A percentile compares a stretch with the other conserved stretches of the same genome.
phyloP scores from a whole-genome alignment of 1,140 invertebrate species.

The Drosophila parvula region DNA sequence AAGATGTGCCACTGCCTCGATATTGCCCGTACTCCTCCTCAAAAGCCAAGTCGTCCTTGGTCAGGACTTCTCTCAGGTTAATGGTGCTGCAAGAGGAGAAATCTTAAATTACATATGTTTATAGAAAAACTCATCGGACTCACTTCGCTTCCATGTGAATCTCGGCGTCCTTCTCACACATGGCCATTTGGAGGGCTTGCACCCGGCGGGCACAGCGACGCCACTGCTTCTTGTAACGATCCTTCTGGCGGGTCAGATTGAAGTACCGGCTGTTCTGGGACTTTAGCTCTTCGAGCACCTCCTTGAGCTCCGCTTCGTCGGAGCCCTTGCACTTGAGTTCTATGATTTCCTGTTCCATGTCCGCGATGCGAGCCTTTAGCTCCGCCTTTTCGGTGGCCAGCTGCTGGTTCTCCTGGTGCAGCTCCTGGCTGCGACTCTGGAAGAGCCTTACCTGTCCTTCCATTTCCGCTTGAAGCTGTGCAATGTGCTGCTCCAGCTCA shows the following conservation, averaged over 20 bases:
- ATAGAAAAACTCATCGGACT: background rate
- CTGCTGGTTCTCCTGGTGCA: constrained; percentile 54
- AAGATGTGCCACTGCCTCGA: constrained; percentile 2
- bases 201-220: constrained; percentile 43
- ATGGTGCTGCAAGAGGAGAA: constrained; percentile 20
- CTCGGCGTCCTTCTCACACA: constrained; percentile 41
- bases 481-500: constrained; percentile 57
- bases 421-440: constrained; percentile 37
- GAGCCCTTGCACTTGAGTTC: constrained; percentile 9
- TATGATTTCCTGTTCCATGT: constrained; percentile 57
- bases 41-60: constrained; percentile 51
- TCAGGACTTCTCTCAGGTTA: constrained; percentile 48
- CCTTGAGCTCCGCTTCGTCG: constrained; percentile 32
- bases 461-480: constrained; percentile 41
- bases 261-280: constrained; percentile 49
- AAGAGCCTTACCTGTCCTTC: constrained; percentile 49
- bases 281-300: constrained; percentile 54
- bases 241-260: constrained; percentile 52
- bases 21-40: constrained; percentile 57
- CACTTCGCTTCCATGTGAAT: constrained; percentile 16
- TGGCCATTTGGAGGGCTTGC: constrained; percentile 52
- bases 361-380: constrained; percentile 45
- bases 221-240: constrained; percentile 71
- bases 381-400: constrained; percentile 46
- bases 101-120: too few species aligned